Conservation (phyloP, 1,140 invertebrate genomes). For the Plutomurus gul region DNA sequence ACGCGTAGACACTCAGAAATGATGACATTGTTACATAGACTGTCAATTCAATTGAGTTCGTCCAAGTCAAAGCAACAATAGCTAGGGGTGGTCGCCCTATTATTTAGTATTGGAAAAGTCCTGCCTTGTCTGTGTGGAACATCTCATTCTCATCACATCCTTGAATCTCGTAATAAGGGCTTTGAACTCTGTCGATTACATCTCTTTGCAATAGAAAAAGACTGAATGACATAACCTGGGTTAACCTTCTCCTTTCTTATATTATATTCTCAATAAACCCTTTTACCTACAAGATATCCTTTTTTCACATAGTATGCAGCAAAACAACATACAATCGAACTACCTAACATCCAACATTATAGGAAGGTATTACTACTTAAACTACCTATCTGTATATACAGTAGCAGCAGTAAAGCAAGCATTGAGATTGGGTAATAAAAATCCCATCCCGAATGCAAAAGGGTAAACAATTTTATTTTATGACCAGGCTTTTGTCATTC, state of each 20-base stretch:
- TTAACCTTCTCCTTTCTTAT: background rate
- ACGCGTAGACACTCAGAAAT: no score
- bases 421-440: conserved; percentile 23
- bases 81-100: background rate
- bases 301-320: background rate
- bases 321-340: background rate
- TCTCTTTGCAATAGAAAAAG: background rate
- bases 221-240: conserved; percentile 2
- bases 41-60: no score
- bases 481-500: background rate
- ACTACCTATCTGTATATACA: background rate
- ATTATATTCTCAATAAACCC: background rate
- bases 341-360: background rate
- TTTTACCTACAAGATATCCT: background rate
- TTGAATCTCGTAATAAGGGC: background rate
- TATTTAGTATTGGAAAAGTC: background rate
- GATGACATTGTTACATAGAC: background rate
- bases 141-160: background rate
- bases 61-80: background rate
- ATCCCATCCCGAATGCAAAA: background rate
- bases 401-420: background rate
- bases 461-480: conserved; percentile 31
- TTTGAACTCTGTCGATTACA: background rate
- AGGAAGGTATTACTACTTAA: background rate
- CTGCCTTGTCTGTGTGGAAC: background rate